These are phyloP conservation scores for Tapirus terrestris DNA, from an alignment of 2,113 vertebrate genomes.

Conservation along the genomic window DNA sequence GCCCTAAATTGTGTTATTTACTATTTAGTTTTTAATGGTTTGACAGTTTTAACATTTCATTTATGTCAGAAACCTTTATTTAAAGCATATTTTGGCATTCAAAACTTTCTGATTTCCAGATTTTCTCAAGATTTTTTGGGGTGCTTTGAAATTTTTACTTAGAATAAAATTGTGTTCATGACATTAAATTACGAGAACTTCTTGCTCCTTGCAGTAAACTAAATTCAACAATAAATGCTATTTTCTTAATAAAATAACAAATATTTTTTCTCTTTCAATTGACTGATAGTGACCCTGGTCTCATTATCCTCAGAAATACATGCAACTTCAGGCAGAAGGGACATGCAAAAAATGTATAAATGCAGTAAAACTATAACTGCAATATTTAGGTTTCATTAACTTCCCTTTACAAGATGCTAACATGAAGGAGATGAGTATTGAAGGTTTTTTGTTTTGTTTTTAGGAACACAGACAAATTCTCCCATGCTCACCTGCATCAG, in stretches of 20 bases:
- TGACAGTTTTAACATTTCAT: neutral
- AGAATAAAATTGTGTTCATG: neutral
- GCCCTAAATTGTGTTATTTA: neutral
- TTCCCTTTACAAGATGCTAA: neutral
- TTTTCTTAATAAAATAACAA: neutral
- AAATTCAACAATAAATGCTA: constrained; percentile 24
- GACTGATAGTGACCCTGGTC: neutral
- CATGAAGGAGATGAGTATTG: neutral
- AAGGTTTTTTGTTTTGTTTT: neutral
- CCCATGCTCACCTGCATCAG: neutral
- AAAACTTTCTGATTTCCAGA: neutral
- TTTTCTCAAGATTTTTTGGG: neutral
- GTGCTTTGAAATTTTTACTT: neutral
- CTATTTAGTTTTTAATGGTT: neutral
- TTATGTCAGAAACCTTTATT: neutral
- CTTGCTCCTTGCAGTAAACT: neutral
- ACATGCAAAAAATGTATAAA: neutral
- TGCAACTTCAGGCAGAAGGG: neutral
- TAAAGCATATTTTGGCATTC: neutral
- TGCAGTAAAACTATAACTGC: neutral
- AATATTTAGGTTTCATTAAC: constrained; percentile 12
- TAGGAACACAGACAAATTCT: neutral
- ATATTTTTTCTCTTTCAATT: neutral
- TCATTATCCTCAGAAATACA: neutral
- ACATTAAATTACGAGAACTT: neutral